Evolutionary conservation across 2,888 invertebrate genomes (phyloP).

Genomic region (Dugesia japonica): DNA sequence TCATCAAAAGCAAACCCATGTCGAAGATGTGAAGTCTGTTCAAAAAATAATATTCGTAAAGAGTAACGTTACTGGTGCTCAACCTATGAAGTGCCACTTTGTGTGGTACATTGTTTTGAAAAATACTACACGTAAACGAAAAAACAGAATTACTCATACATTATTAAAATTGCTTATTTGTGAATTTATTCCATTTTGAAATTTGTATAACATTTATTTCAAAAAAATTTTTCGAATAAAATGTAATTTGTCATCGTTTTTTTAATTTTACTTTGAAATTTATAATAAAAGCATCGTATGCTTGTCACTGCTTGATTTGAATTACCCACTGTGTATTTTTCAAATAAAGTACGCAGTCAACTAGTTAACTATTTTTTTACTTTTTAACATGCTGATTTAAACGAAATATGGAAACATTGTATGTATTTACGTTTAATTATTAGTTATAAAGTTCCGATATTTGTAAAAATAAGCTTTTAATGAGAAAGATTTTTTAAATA

Average conservation of each 20-base stretch:
- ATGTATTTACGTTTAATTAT: too few species aligned
- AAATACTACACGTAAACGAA: neutral
- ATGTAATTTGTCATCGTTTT: too few species aligned
- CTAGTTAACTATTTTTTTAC: too few species aligned
- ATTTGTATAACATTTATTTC: neutral
- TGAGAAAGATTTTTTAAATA: too few species aligned
- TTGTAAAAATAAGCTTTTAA: too few species aligned
- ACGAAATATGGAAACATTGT: too few species aligned
- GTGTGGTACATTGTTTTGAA: neutral
- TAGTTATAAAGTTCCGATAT: too few species aligned
- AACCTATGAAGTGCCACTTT: slow-evolving; percentile 1
- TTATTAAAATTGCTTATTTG: neutral
- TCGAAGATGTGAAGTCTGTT: neutral
- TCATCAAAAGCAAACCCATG: neutral
- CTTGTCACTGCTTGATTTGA: neutral
- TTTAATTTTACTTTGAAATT: neutral
- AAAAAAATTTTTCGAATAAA: neutral
- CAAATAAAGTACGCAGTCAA: too few species aligned
- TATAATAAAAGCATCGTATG: neutral
- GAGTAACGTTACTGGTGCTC: neutral
- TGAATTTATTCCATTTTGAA: neutral
- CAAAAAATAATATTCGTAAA: slow-evolving; percentile 1
- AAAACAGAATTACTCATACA: neutral
- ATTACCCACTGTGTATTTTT: too few species aligned
- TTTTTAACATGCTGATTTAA: too few species aligned